Base-by-base conservation (phyloP, 1,140 invertebrate species). In the Plectus sambesii region DNA sequence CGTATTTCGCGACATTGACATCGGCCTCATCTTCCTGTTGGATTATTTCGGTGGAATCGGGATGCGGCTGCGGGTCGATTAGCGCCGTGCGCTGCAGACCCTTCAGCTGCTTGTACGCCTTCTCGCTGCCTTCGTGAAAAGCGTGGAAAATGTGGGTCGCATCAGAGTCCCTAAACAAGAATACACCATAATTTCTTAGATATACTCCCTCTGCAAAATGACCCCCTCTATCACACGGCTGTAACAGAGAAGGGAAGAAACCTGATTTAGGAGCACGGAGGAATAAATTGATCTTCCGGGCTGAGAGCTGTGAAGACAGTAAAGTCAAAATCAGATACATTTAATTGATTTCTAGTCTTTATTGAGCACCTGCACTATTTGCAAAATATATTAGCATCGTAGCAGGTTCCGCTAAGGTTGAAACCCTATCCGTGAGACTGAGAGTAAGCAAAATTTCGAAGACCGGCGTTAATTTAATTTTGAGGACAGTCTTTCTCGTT, bases 71-170 rank as follows among this genome's bases (percentile, higher is more conserved):
- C 17, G 46, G 17, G 42, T 53, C 48, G 4, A 59, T 47, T 25
- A 5, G 36, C 15, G 42, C 48, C 3, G 38, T 26, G 25, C 59
- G 56, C 42, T 68, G 55, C 6, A 66, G 26, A 4, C 44, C 12
- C 12, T 53, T 47, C 4, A 67, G 33, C 43, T 67, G 66, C 49
- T 67, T 67, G 35, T 64, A 67, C 2, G 64, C 64, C 26, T 51
- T 44, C 8, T 40, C 42, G 29, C 45, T 51, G 15, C 62, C 62
- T 51, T 58, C 53, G 26, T 62, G 61, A 46, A 63, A 63, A 5
- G 66, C 64, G 36, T 69, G 59, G 39, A 67, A 67, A 29, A 69
- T 61, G 26, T 69, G 66, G 8, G 64, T 69, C 8, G 64, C 64
- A 46, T 67, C 64, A 8, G 64, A 40, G 35, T 67, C 50, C 48